A percentile compares a stretch with the other conserved stretches of the same genome.
Conservation (phyloP, 2,113 vertebrate species). For the Elephas maximus region DNA sequence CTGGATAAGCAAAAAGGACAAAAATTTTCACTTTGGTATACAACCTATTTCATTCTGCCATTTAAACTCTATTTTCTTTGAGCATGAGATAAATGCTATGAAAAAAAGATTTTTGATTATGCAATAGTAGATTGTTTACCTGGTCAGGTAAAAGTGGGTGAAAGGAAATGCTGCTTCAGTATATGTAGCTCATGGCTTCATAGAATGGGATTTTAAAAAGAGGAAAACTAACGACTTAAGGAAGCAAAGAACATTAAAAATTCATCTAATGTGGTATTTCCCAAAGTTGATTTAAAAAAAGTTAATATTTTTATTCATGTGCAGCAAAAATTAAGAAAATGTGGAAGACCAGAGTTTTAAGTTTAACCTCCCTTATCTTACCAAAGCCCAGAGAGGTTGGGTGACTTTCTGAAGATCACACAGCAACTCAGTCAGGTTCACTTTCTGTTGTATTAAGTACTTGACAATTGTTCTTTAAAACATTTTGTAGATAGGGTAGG, state of each 20-base stretch:
- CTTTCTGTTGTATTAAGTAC: neutral
- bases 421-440: neutral
- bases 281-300: neutral
- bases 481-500: neutral
- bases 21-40: neutral
- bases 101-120: slow-evolving; percentile 2
- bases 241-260: neutral
- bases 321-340: slow-evolving; percentile 40
- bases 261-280: neutral
- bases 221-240: slow-evolving; percentile 15
- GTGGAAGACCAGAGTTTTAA: neutral
- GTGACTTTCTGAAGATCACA: neutral
- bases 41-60: slow-evolving; percentile 5
- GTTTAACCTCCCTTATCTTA: neutral
- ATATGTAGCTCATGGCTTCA: neutral
- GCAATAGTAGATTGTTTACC: neutral
- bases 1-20: neutral
- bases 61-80: slow-evolving; percentile 35
- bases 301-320: neutral
- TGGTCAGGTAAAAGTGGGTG: neutral
- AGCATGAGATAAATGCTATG: neutral
- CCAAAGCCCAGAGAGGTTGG: neutral
- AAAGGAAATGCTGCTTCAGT: neutral
- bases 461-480: slow-evolving; percentile 6
- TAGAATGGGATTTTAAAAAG: slow-evolving; percentile 16